Evolutionary conservation across 2,113 vertebrate genomes (phyloP), one percentile per base, ranked within the genome.

Genomic region (Hepsetus odoe): DNA sequence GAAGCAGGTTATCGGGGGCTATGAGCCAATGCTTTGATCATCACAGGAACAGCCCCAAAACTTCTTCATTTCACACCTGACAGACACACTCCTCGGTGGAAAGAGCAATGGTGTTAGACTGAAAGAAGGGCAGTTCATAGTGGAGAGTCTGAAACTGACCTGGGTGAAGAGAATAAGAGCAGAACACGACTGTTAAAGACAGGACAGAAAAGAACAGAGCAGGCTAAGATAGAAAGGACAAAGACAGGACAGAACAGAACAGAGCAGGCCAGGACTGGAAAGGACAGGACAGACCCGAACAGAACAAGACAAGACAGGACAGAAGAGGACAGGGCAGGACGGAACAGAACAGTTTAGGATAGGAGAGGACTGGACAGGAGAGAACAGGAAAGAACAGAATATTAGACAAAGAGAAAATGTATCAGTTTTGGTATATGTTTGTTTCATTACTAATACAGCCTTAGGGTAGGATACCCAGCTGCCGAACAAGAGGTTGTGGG

Each of bases 11-110:
- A 49, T 71, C 67, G 13, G 72, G 77, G 72, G 56, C 56, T 67
- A 72, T 78, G 72, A 80, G 61, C 58, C 59, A 22, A n/a, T 16
- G 40, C 72, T 83, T 76, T 83, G 77, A 83, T 80, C 72, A 83
- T 80, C 72, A 72, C 49, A 53, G 14, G 68, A 51, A 24, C 35
- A 20, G 3, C 58, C 30, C 58, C 14, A 26, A 30, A n/a, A 72
- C 69, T 65, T 69, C 70, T 51, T 46, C 24, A 56, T 53, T 51
- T 49, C 51, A 53, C 68, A 55, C 40, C 51, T 73, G 75, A 69
- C 58, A 78, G 18, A 14, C 12, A 38, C 64, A 56, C 62, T 14
- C 70, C 56, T 61, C 35, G 55, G n/a, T 55, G 32, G 33, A 61
- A 18, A 59, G 62, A 73, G 49, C 22, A 2, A 22, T 16, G 64